Base-by-base conservation (phyloP, 2,888 invertebrate species). In the Galeruca laticollis region DNA sequence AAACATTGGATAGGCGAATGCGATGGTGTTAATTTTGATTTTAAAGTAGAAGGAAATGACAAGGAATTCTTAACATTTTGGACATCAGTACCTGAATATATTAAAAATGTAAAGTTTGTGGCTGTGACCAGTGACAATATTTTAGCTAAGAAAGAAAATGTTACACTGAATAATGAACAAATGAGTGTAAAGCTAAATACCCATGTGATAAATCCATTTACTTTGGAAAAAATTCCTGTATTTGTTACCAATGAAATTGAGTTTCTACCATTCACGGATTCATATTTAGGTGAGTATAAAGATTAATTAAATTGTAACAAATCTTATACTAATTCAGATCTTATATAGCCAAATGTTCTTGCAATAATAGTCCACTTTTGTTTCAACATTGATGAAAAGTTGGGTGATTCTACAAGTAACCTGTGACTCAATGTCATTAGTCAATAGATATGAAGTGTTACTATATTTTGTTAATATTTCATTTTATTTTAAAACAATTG, bases 1-100 rank as follows among this genome's bases (percentile, higher is more conserved):
- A 89, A 90, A 76, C 92, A 96, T 83, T 97, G 97, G 97, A 94
- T 97, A 78, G 96, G 97, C 0, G 90, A 94, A 74, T 95, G 95
- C 81, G 87, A 92, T 84, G 97, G 97, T 8, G 89, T 91, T 73
- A 88, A 87, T 54, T 91, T 94, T 70, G 90, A 91, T 74, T 91
- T 95, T 82, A 77, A 84, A 60, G 78, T 68, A 79, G 85, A 52
- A 18, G 67, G 62, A 15, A 56, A 63, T 40, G 40, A 64, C 15
- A 26, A 33, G 6, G 69, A 67, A 26, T 79, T 80, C 73, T 77
- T 92, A 76, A 89, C 89, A 77, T 84, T 94, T 20, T 96, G 96
- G 95, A 94, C 94, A 1, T 82, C 88, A 21, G 86, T 88, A 71
- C 94, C 95, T 6, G 94, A 94, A 84, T 88, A 90, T 82, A 87